Percentiles rank a stretch among this genome's conserved stretches.
These are phyloP conservation scores for silkworm (Bombyx mori) DNA, from an alignment of 1,140 invertebrate genomes.

Conservation along the genomic window DNA sequence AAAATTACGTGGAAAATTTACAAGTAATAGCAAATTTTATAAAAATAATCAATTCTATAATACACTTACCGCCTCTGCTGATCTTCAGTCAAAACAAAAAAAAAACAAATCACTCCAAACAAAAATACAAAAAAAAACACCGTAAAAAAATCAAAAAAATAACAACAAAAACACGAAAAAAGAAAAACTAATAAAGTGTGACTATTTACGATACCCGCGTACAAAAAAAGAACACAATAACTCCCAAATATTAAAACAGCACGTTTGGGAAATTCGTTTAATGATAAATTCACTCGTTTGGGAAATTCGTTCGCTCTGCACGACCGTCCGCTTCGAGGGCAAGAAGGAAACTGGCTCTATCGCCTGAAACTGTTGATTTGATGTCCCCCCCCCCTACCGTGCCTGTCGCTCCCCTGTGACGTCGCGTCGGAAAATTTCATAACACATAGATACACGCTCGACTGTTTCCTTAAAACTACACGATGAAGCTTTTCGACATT, in stretches of 20 bases:
- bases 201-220: no score
- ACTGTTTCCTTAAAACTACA: not conserved
- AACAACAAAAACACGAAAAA: not conserved
- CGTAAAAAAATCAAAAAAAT: not conserved
- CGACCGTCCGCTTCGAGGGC: constrained; percentile 5
- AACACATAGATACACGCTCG: constrained; percentile 6
- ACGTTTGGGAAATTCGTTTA: no score
- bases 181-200: not conserved
- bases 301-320: not conserved
- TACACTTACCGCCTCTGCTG: no score
- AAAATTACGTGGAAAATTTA: no score
- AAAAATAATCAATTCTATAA: no score
- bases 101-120: no score
- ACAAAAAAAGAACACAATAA: constrained; percentile 3
- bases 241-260: not conserved
- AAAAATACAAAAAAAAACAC: not conserved
- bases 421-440: constrained; percentile 18
- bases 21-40: no score
- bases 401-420: constrained; percentile 3
- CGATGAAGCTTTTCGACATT: not conserved
- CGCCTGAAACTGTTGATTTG: constrained; percentile 19
- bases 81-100: no score
- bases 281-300: no score
- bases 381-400: constrained; percentile 4
- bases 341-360: constrained; percentile 11